phyloP scores from a whole-genome alignment of 2,888 invertebrate genomes.

The Hydroisotoma schaefferi region DNA sequence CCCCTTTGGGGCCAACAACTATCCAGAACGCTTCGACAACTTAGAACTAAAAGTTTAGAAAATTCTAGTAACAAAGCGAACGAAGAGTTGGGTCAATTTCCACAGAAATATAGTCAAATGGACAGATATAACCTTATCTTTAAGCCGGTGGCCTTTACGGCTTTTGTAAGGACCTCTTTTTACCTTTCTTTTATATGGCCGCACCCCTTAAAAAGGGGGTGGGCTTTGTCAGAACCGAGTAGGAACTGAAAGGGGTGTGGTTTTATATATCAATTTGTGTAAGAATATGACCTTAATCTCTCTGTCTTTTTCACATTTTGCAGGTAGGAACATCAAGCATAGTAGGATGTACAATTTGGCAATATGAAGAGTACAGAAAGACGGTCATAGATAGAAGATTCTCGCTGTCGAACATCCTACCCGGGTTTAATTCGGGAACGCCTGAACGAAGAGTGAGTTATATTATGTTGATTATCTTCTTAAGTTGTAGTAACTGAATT shows the following conservation, averaged over 20 bases:
- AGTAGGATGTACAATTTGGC: constrained; percentile 75
- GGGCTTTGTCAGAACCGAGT: too few relatives aligned
- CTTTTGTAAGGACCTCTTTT: constrained; percentile 29
- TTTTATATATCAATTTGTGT: neutral
- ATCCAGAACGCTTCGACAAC: constrained; percentile 3
- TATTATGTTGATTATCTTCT: too few relatives aligned
- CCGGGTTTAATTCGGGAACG: constrained; percentile 17
- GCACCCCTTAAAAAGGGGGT: too few relatives aligned
- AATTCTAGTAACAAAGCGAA: too few relatives aligned
- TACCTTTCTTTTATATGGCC: too few relatives aligned
- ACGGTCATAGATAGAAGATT: constrained; percentile 27
- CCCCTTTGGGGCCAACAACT: constrained; percentile 14
- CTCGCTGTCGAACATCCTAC: constrained; percentile 28
- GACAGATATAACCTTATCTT: constrained; percentile 33
- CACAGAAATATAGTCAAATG: constrained; percentile 21
- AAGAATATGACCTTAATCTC: too few relatives aligned
- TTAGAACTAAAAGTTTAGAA: neutral
- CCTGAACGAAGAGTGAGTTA: constrained; percentile 4
- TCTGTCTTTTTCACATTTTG: too few relatives aligned
- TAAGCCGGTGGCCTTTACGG: constrained; percentile 45
- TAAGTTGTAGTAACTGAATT: neutral
- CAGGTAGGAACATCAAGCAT: constrained; percentile 69
- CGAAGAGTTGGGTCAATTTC: constrained; percentile 17
- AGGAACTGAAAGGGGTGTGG: neutral
- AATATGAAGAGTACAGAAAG: constrained; percentile 68